Percentiles rank a stretch among this genome's conserved stretches.
These are phyloP conservation scores for Nannobrachium achirus DNA, from an alignment of 2,113 vertebrate species.

Conservation along the genomic window DNA sequence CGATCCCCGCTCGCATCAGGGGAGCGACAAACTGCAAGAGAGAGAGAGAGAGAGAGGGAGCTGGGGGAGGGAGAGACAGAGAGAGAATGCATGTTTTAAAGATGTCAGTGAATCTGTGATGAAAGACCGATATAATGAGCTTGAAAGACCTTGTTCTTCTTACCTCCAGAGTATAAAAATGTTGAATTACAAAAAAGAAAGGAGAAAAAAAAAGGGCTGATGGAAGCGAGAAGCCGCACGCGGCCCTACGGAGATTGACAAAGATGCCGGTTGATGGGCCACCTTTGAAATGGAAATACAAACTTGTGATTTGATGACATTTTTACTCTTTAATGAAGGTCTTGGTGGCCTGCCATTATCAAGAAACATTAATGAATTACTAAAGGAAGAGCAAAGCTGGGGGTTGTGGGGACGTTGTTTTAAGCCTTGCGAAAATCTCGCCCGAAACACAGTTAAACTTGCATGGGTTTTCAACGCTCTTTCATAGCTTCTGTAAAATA, in stretches of 20 bases:
- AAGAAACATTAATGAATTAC: slow-evolving; percentile 55
- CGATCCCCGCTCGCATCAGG: slow-evolving; percentile 2
- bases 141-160: slow-evolving; percentile 75
- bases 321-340: slow-evolving; percentile 65
- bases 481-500: neutral
- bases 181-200: slow-evolving; percentile 57
- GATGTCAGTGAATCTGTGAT: slow-evolving; percentile 74
- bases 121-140: slow-evolving; percentile 77
- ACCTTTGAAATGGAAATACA: slow-evolving; percentile 78
- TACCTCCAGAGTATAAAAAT: slow-evolving; percentile 77
- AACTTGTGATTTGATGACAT: slow-evolving; percentile 65
- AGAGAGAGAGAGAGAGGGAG: slow-evolving; percentile 8
- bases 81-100: slow-evolving; percentile 69
- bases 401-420: slow-evolving; percentile 12
- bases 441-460: slow-evolving; percentile 8
- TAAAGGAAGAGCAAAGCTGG: slow-evolving; percentile 41
- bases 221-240: slow-evolving; percentile 34
- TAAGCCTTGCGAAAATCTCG: neutral
- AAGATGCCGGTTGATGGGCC: slow-evolving; percentile 57
- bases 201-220: slow-evolving; percentile 8
- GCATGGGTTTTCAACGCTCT: neutral
- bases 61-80: slow-evolving; percentile 10
- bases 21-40: slow-evolving; percentile 9
- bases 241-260: slow-evolving; percentile 55
- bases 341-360: slow-evolving; percentile 72